Evolutionary conservation across 2,888 invertebrate genomes (phyloP).

Genomic region (Meteorus cinctellus): DNA sequence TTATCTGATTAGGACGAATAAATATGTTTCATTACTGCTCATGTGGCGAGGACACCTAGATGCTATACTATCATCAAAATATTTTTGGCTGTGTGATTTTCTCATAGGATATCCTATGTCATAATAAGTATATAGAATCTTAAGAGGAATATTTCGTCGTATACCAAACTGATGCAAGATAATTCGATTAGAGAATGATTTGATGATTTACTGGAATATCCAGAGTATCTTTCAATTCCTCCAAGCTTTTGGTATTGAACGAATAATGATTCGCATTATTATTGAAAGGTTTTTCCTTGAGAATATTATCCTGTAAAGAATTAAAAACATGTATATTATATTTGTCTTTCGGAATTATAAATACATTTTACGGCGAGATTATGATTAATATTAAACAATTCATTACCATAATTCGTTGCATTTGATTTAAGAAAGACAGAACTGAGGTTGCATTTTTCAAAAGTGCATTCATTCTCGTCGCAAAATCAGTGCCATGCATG

Average conservation of each 20-base stretch:
- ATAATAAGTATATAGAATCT: too few species aligned
- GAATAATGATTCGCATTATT: neutral
- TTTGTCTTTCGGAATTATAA: neutral
- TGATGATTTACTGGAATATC: slow-evolving; percentile 57
- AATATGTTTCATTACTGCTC: too few species aligned
- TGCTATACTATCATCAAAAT: too few species aligned
- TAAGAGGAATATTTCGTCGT: too few species aligned
- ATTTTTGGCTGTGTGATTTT: too few species aligned
- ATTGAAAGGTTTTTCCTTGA: slow-evolving; percentile 42
- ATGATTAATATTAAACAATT: slow-evolving; percentile 26
- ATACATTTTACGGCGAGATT: neutral
- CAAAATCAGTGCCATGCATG: slow-evolving; percentile 55
- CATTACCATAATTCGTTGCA: slow-evolving; percentile 59
- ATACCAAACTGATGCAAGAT: slow-evolving; percentile 20
- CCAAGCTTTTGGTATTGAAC: slow-evolving; percentile 50
- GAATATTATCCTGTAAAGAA: slow-evolving; percentile 40
- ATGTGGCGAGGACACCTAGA: too few species aligned
- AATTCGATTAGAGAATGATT: slow-evolving; percentile 22
- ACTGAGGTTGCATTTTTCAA: slow-evolving; percentile 57
- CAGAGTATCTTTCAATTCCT: slow-evolving; percentile 58
- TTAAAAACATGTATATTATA: neutral
- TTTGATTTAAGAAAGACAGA: slow-evolving; percentile 59
- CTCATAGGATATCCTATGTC: too few species aligned
- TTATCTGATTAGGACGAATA: too few species aligned
- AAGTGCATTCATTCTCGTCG: slow-evolving; percentile 51